Conservation (phyloP, 1,140 invertebrate species). For the Sitophilus oryzae region DNA sequence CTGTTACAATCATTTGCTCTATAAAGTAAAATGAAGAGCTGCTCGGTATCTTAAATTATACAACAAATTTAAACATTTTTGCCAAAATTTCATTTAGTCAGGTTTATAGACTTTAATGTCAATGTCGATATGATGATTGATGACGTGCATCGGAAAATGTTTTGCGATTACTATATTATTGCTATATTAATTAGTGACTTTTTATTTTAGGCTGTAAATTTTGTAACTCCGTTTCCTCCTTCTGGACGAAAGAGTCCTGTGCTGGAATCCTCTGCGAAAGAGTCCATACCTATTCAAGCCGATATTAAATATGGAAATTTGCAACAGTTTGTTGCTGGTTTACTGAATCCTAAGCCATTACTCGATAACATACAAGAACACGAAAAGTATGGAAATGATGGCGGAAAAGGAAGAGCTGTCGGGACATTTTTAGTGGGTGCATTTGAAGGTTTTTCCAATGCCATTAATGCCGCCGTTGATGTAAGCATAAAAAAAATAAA, state of each 20-base stretch:
- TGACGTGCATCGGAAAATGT: no score
- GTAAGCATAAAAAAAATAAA: no score
- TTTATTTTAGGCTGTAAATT: conserved; percentile 23
- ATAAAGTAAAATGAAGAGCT: no score
- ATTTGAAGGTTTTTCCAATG: conserved; percentile 55
- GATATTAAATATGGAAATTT: conserved; percentile 45
- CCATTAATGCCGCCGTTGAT: conserved; percentile 40
- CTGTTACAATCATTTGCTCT: no score
- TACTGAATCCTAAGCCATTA: conserved; percentile 57
- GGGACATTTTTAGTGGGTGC: conserved; percentile 54
- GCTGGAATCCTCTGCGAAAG: conserved; percentile 27
- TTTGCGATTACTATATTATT: no score
- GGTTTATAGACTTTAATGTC: no score
- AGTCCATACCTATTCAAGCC: conserved; percentile 31
- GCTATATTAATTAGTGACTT: not conserved
- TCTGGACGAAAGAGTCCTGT: conserved; percentile 34
- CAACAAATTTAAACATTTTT: no score
- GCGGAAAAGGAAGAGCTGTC: conserved; percentile 52
- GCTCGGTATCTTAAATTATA: no score
- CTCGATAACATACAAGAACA: conserved; percentile 61
- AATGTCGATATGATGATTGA: no score
- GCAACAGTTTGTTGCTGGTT: conserved; percentile 45
- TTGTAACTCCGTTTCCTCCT: conserved; percentile 29
- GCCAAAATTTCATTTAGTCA: no score
- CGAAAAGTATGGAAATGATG: conserved; percentile 65